These are phyloP conservation scores for Harpegnathos saltator DNA, from an alignment of 1,140 invertebrate genomes.

Conservation along the genomic window DNA sequence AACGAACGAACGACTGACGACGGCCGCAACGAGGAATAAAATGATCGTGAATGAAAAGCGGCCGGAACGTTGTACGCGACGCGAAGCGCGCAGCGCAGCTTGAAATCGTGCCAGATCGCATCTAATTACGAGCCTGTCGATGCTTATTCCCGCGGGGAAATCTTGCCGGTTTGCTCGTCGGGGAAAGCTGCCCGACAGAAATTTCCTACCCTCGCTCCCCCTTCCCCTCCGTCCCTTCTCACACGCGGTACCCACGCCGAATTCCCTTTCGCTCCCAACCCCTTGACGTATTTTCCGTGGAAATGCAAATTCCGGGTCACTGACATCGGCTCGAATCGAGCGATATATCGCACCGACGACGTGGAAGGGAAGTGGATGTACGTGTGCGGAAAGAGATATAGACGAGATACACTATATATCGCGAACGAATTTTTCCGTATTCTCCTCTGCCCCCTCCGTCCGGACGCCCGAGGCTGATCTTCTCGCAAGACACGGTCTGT, in stretches of 20 bases:
- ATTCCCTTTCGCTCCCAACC: constrained; percentile 1
- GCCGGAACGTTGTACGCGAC: constrained; percentile 7
- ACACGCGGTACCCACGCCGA: not conserved
- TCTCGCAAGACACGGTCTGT: constrained; percentile 19
- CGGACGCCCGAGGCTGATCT: constrained; percentile 37
- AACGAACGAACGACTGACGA: not conserved
- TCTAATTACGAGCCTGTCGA: constrained; percentile 69
- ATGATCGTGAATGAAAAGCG: constrained; percentile 58
- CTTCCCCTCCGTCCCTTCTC: not conserved
- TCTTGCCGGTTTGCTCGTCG: constrained; percentile 55
- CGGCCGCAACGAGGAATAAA: constrained; percentile 29
- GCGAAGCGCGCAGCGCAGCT: not conserved
- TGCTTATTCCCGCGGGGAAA: constrained; percentile 60
- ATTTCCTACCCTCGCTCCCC: constrained; percentile 46
- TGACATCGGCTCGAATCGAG: constrained; percentile 72
- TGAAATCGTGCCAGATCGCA: constrained; percentile 65
- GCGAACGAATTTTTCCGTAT: constrained; percentile 65
- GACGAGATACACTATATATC: constrained; percentile 68
- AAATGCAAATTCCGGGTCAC: constrained; percentile 77
- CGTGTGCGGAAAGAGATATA: constrained; percentile 74
- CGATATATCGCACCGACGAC: constrained; percentile 72
- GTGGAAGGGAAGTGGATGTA: constrained; percentile 72
- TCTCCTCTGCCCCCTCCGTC: too few species aligned
- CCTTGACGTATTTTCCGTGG: constrained; percentile 70
- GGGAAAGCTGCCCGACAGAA: constrained; percentile 59